phyloP scores from a whole-genome alignment of 2,888 invertebrate genomes.

The Eupithecia subfuscata region DNA sequence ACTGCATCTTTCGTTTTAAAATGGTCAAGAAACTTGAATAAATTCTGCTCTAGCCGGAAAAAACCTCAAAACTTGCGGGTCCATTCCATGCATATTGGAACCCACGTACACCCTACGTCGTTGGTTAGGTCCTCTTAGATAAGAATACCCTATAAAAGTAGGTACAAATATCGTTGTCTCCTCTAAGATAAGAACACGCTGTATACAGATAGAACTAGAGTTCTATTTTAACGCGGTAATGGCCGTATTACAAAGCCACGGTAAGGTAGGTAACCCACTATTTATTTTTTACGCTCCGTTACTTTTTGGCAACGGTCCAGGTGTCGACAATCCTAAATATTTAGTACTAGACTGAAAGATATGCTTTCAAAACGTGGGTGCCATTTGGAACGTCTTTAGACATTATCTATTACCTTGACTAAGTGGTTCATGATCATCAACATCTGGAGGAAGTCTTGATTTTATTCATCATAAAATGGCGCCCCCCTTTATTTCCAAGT shows the following conservation, averaged over 20 bases:
- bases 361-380: neutral
- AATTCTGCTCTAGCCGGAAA: neutral
- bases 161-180: neutral
- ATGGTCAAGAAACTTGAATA: neutral
- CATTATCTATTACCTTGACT: neutral
- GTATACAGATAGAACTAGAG: neutral
- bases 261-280: constrained; percentile 3
- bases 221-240: constrained; percentile 9
- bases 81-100: neutral
- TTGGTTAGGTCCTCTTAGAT: neutral
- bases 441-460: neutral
- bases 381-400: neutral
- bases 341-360: neutral
- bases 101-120: neutral
- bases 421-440: neutral
- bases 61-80: neutral
- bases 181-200: neutral
- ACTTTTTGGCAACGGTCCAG: constrained; percentile 1
- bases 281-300: constrained; percentile 6
- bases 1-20: neutral
- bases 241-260: neutral
- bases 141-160: neutral
- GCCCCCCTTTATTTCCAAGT: too few species aligned
- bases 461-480: neutral
- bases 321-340: constrained; percentile 7